Evolutionary conservation across 2,113 vertebrate species (phyloP).

Genomic region (Stegostoma tigrinum): DNA sequence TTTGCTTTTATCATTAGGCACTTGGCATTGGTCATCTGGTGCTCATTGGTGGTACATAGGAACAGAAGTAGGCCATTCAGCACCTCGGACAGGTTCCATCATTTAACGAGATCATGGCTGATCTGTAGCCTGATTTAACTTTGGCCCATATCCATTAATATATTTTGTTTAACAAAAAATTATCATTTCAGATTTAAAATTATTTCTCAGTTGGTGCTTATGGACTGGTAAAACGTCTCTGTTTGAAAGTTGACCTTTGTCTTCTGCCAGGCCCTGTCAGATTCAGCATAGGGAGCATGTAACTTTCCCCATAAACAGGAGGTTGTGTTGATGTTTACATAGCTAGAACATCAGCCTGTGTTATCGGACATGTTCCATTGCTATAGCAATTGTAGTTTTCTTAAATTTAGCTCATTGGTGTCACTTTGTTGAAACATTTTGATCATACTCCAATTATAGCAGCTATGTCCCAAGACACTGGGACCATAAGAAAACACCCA

Average conservation of each 20-base stretch:
- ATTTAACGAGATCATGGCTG: too few relatives aligned
- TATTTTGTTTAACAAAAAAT: too few relatives aligned
- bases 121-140: too few relatives aligned
- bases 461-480: not conserved
- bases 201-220: not conserved
- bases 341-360: not conserved
- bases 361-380: not conserved
- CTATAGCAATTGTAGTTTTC: not conserved
- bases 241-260: not conserved
- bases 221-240: not conserved
- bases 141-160: too few relatives aligned
- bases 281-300: not conserved
- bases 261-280: not conserved
- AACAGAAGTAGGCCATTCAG: too few relatives aligned
- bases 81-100: too few relatives aligned
- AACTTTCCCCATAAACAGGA: not conserved
- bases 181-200: too few relatives aligned
- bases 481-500: not conserved
- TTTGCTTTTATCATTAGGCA: too few relatives aligned
- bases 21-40: not conserved
- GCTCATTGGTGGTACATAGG: not conserved
- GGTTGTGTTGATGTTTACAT: not conserved
- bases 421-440: not conserved
- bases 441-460: not conserved
- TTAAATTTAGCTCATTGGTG: not conserved